A percentile compares a stretch with the other conserved stretches of the same genome.
phyloP scores from a whole-genome alignment of 2,113 vertebrate species.

The Chionis minor region DNA sequence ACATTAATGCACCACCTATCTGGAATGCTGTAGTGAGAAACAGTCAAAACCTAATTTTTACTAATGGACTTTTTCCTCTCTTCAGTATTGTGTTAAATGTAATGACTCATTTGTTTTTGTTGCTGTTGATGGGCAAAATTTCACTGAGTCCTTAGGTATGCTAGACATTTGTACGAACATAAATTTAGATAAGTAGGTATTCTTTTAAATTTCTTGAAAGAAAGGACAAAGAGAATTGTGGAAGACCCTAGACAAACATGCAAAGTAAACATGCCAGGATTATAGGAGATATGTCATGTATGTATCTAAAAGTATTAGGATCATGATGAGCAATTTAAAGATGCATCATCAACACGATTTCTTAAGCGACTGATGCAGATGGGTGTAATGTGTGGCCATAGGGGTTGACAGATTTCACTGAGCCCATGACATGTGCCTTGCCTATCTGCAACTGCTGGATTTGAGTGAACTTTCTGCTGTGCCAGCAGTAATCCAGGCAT shows the following conservation, averaged over 20 bases:
- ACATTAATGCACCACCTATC: neutral
- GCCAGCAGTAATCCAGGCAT: constrained; percentile 35
- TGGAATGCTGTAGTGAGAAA: neutral
- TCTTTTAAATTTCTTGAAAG: neutral
- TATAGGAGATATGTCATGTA: neutral
- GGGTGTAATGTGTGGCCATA: neutral
- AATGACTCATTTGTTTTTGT: neutral
- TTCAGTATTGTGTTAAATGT: neutral
- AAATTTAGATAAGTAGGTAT: neutral
- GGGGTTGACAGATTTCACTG: neutral
- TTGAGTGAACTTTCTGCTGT: constrained; percentile 31
- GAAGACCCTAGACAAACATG: neutral
- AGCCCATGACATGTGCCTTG: neutral
- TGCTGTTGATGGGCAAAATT: neutral
- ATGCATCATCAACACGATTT: neutral
- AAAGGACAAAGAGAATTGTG: neutral
- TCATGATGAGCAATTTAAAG: neutral
- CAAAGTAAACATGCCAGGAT: neutral
- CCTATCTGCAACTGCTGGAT: neutral
- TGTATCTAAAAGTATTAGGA: neutral
- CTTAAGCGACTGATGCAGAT: neutral
- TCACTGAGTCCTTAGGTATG: neutral
- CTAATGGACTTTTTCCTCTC: neutral
- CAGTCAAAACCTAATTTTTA: neutral
- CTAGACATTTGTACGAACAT: neutral